These are phyloP conservation scores for Cheilosia pagana DNA, from an alignment of 2,888 invertebrate genomes.

Conservation along the genomic window DNA sequence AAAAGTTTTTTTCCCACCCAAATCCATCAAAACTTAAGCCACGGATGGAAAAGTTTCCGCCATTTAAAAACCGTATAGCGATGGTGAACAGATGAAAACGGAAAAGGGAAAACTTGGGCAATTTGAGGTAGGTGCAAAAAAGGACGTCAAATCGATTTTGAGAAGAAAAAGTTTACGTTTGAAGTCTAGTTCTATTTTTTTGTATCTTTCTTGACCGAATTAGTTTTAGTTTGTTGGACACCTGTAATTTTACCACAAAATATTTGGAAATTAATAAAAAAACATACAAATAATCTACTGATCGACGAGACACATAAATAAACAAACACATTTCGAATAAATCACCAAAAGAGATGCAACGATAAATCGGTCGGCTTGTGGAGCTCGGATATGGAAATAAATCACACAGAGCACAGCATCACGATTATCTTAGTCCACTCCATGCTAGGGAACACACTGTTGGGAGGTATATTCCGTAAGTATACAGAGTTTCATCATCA, in stretches of 20 bases:
- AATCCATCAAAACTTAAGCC: neutral
- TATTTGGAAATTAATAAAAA: neutral
- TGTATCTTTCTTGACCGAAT: neutral
- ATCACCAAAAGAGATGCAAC: neutral
- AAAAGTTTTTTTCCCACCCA: neutral
- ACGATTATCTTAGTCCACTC: neutral
- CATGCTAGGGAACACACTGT: neutral
- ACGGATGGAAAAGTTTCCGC: neutral
- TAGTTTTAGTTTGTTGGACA: neutral
- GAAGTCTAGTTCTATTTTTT: neutral
- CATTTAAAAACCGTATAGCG: neutral
- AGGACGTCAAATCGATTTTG: neutral
- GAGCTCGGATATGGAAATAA: neutral
- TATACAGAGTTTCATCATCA: neutral
- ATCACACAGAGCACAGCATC: neutral
- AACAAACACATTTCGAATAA: neutral
- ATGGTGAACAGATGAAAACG: conserved; percentile 2
- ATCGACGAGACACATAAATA: neutral
- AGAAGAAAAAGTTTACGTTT: neutral
- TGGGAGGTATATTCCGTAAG: neutral
- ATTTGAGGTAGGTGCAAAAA: neutral
- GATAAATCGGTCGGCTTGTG: conserved; percentile 1
- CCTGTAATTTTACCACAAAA: neutral
- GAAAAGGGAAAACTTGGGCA: neutral
- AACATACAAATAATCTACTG: neutral